These are phyloP conservation scores for Pygoscelis adeliae DNA, from an alignment of 2,113 vertebrate genomes.

Conservation along the genomic window DNA sequence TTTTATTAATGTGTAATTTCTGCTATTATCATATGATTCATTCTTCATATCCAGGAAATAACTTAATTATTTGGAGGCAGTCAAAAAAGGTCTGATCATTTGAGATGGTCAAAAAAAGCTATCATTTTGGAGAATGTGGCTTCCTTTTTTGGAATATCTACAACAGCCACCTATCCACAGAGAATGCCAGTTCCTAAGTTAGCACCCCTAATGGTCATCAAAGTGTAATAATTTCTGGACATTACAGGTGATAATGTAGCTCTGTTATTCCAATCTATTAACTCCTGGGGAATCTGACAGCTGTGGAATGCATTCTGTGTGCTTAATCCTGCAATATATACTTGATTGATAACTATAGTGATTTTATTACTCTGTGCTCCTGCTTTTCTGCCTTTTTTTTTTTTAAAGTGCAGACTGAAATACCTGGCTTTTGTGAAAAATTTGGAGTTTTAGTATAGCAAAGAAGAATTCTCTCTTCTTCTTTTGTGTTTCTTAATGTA, in stretches of 20 bases:
- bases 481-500: neutral
- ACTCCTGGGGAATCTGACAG: neutral
- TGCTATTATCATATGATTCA: neutral
- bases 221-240: neutral
- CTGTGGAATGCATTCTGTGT: neutral
- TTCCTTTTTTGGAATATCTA: neutral
- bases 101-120: neutral
- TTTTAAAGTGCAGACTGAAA: neutral
- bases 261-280: neutral
- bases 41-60: neutral
- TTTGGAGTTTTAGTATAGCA: neutral
- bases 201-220: neutral
- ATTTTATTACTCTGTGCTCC: neutral
- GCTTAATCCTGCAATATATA: neutral
- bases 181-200: neutral
- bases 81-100: neutral
- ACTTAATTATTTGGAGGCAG: neutral
- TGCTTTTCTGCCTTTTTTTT: neutral
- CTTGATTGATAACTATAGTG: neutral
- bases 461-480: neutral
- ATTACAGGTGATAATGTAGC: neutral
- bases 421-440: neutral
- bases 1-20: neutral
- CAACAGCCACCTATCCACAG: neutral
- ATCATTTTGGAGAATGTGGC: neutral